Conservation (phyloP, 1,140 invertebrate genomes). For the Atta cephalotes region DNA sequence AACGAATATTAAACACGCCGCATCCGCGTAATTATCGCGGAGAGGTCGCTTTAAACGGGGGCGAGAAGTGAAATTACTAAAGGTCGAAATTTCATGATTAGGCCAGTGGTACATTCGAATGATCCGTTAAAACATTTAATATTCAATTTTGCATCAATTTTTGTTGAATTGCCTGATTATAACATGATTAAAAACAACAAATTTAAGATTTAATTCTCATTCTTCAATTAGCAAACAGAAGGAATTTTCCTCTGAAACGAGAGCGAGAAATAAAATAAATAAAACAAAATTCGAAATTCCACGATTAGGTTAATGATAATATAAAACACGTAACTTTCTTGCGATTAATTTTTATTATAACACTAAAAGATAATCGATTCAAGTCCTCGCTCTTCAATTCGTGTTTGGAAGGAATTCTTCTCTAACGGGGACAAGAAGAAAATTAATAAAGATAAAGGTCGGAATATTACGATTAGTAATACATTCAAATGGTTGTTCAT, state of each 20-base stretch:
- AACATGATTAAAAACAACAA: not conserved
- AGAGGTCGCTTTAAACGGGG: constrained; percentile 15
- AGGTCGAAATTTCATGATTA: not conserved
- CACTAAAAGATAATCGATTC: not conserved
- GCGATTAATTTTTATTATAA: not conserved
- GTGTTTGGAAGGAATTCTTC: not conserved
- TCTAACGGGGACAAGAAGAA: too few relatives aligned
- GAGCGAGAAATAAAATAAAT: not conserved
- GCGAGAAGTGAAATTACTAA: constrained; percentile 1
- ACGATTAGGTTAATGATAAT: not conserved
- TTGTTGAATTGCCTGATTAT: too few relatives aligned
- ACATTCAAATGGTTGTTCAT: too few relatives aligned
- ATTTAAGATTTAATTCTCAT: not conserved
- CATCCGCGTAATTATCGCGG: constrained; percentile 22
- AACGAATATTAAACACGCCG: constrained; percentile 33
- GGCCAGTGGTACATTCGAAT: not conserved
- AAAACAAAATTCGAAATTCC: not conserved
- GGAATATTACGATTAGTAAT: too few relatives aligned
- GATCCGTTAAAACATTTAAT: too few relatives aligned
- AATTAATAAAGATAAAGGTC: too few relatives aligned
- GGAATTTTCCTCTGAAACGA: not conserved
- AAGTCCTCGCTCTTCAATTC: not conserved
- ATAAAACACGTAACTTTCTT: too few relatives aligned
- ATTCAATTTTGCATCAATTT: not conserved
- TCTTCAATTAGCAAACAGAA: not conserved